A percentile compares a stretch with the other conserved stretches of the same genome.
phyloP scores from a whole-genome alignment of 2,888 invertebrate genomes.

The Sclerodermus sp. region DNA sequence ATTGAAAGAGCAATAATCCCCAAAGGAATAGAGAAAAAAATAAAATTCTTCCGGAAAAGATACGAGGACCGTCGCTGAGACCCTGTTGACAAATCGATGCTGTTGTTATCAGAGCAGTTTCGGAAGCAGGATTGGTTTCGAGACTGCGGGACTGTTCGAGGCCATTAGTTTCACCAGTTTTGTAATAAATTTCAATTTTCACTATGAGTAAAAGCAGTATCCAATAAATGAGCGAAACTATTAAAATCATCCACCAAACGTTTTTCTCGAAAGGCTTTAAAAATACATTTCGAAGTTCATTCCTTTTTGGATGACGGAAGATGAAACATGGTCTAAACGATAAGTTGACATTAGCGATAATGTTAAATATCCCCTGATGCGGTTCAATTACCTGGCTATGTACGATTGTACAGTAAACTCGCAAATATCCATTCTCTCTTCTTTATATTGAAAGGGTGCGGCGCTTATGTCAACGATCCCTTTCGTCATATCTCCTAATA shows the following conservation, averaged over 20 bases:
- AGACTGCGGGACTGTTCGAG: slow-evolving; percentile 14
- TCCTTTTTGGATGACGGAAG: slow-evolving; percentile 69
- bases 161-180: slow-evolving; percentile 10
- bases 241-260: slow-evolving; percentile 63
- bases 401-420: slow-evolving; percentile 67
- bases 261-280: slow-evolving; percentile 64
- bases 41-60: slow-evolving; percentile 56
- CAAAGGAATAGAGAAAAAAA: slow-evolving; percentile 45
- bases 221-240: slow-evolving; percentile 40
- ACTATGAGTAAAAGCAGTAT: slow-evolving; percentile 30
- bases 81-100: slow-evolving; percentile 61
- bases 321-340: slow-evolving; percentile 61
- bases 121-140: slow-evolving; percentile 30
- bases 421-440: slow-evolving; percentile 63
- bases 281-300: slow-evolving; percentile 66
- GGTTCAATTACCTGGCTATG: slow-evolving; percentile 61
- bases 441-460: slow-evolving; percentile 66
- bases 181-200: slow-evolving; percentile 28
- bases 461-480: slow-evolving; percentile 66
- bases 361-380: background rate
- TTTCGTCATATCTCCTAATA: slow-evolving; percentile 42
- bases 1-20: slow-evolving; percentile 49
- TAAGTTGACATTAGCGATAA: background rate
- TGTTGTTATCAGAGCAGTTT: slow-evolving; percentile 52
- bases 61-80: slow-evolving; percentile 53